A percentile compares a stretch with the other conserved stretches of the same genome.
These are phyloP conservation scores for Nephila pilipes DNA, from an alignment of 1,140 invertebrate species.

Conservation along the genomic window DNA sequence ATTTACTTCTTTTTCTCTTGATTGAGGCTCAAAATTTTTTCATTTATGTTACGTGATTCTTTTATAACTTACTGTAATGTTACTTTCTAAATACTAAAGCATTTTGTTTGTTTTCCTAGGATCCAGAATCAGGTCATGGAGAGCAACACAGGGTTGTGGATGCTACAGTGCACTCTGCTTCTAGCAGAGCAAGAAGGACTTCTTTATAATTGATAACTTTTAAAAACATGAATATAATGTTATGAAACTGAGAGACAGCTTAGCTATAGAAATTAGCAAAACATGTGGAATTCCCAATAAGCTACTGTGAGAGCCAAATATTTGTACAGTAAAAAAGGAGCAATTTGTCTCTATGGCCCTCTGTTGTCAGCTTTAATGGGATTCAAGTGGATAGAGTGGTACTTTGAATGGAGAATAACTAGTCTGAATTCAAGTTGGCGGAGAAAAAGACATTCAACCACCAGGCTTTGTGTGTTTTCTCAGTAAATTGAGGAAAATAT, in stretches of 20 bases:
- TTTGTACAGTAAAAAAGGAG: not conserved
- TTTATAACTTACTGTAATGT: not conserved
- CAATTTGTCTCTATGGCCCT: not conserved
- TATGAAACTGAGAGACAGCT: not conserved
- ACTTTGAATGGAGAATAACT: constrained; percentile 2
- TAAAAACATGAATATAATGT: not conserved
- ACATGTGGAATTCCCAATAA: constrained; percentile 1
- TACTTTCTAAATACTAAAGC: not conserved
- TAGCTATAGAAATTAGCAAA: constrained; percentile 11
- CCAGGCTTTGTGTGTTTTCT: not conserved
- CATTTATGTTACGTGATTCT: not conserved
- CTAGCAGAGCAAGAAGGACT: constrained; percentile 71
- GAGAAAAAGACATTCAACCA: constrained; percentile 5
- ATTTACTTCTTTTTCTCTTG: too few relatives aligned
- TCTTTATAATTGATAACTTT: constrained; percentile 52
- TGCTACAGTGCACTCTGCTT: constrained; percentile 65
- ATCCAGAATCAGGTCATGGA: constrained; percentile 62
- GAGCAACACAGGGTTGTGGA: constrained; percentile 56
- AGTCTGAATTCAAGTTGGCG: constrained; percentile 41
- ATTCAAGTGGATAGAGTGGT: not conserved
- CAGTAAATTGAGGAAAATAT: not conserved
- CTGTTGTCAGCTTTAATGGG: not conserved
- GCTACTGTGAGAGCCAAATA: not conserved
- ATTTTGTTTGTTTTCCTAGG: not conserved
- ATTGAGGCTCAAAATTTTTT: too few relatives aligned